Conservation (phyloP, 2,797 vertebrate species). For the Cyclopterus lumpus region DNA sequence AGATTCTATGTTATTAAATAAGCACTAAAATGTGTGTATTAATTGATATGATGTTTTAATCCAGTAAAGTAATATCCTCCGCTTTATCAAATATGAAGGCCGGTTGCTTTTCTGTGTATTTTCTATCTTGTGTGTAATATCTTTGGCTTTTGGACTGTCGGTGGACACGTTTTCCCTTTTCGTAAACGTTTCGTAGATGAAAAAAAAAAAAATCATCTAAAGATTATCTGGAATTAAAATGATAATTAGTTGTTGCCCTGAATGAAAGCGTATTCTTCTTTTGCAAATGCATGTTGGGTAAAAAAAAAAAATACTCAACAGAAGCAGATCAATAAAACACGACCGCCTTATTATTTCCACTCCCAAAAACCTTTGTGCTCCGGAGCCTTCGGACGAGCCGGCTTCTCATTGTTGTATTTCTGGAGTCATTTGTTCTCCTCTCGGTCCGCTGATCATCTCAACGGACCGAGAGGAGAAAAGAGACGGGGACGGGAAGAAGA, state of each 20-base stretch:
- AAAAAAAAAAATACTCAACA: constrained; percentile 1
- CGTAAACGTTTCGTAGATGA: not conserved
- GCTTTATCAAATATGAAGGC: not conserved
- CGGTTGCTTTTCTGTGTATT: not conserved
- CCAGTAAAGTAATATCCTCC: too few relatives aligned
- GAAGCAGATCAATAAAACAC: not conserved
- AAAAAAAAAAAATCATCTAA: not conserved
- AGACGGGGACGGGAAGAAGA: constrained; percentile 6
- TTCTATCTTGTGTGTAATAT: too few relatives aligned
- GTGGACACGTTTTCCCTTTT: not conserved
- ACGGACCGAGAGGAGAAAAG: constrained; percentile 15
- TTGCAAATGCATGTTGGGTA: not conserved
- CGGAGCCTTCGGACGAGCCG: constrained; percentile 20
- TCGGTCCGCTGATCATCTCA: constrained; percentile 24
- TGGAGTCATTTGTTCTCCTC: not conserved
- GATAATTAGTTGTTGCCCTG: not conserved
- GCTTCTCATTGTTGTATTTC: constrained; percentile 12
- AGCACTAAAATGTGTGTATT: not conserved
- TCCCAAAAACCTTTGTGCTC: not conserved
- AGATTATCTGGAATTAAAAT: not conserved
- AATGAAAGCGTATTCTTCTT: not conserved
- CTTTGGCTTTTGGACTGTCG: not conserved
- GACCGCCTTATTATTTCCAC: not conserved
- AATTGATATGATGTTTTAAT: not conserved
- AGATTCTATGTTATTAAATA: not conserved